These are phyloP conservation scores for Onychorhynchus coronatus DNA, from an alignment of 2,113 vertebrate genomes.

Conservation along the genomic window DNA sequence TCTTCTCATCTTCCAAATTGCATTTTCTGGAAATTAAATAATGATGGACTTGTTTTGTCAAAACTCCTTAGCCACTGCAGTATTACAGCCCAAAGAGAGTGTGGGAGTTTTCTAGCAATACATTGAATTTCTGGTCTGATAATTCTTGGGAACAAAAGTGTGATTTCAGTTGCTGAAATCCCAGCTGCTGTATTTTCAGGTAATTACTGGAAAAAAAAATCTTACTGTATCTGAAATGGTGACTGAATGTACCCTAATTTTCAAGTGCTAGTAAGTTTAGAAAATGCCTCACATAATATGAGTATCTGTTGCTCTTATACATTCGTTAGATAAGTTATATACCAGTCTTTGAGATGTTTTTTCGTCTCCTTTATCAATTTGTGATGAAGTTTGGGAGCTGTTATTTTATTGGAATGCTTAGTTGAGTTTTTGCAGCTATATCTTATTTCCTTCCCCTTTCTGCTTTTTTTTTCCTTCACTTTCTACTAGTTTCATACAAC, in stretches of 20 bases:
- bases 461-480: not conserved
- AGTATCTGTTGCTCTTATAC: not conserved
- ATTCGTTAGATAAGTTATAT: not conserved
- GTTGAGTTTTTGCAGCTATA: not conserved
- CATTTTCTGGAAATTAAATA: conserved; percentile 37
- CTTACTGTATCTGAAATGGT: not conserved
- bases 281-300: not conserved
- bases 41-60: conserved; percentile 25
- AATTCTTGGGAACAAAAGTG: conserved; percentile 32
- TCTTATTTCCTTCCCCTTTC: not conserved
- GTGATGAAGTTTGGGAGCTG: conserved; percentile 42
- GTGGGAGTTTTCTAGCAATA: conserved; percentile 13
- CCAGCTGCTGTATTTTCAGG: conserved; percentile 38
- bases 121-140: conserved; percentile 27
- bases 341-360: conserved; percentile 15
- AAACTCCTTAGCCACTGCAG: not conserved
- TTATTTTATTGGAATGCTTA: not conserved
- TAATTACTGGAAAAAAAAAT: conserved; percentile 35
- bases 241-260: not conserved
- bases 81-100: conserved; percentile 23
- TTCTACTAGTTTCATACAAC: no score
- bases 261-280: not conserved
- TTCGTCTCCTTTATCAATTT: conserved; percentile 24
- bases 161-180: conserved; percentile 55
- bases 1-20: conserved; percentile 35